Evolutionary conservation across 2,888 invertebrate species (phyloP).

Genomic region (Dolomedes plantarius): DNA sequence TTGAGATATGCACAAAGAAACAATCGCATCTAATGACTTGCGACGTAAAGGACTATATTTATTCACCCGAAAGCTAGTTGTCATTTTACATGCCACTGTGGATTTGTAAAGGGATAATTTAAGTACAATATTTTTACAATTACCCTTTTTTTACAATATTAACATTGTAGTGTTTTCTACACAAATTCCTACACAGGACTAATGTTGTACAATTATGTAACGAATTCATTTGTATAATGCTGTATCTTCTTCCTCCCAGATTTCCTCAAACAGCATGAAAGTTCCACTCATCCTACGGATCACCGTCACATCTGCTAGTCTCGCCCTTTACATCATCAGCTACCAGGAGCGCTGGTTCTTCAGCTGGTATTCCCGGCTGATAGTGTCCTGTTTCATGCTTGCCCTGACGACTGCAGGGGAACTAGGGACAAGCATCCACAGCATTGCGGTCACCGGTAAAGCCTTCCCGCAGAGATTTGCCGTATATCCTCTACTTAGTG

Average conservation of each 20-base stretch:
- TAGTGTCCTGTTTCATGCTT: constrained; percentile 70
- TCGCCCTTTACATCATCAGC: constrained; percentile 55
- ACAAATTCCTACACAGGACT: no score
- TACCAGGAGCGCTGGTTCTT: constrained; percentile 72
- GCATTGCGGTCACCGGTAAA: neutral
- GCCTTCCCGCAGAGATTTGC: constrained; percentile 71
- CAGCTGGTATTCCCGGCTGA: constrained; percentile 61
- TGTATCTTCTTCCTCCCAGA: constrained; percentile 27
- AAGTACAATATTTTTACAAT: no score
- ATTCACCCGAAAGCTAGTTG: no score
- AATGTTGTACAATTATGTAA: no score
- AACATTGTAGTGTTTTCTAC: no score
- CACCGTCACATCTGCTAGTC: constrained; percentile 21
- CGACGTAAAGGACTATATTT: no score
- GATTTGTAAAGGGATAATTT: no score
- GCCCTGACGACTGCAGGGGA: constrained; percentile 62
- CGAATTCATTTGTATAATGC: no score
- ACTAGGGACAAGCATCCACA: constrained; percentile 30
- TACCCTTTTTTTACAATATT: no score
- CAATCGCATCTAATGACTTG: no score
- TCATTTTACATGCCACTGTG: no score
- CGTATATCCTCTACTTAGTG: constrained; percentile 82
- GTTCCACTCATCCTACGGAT: constrained; percentile 23
- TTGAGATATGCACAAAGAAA: no score
- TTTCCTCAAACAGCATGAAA: constrained; percentile 16